Conservation (phyloP, 2,888 invertebrate species). For the Mellilla xanthometata region DNA sequence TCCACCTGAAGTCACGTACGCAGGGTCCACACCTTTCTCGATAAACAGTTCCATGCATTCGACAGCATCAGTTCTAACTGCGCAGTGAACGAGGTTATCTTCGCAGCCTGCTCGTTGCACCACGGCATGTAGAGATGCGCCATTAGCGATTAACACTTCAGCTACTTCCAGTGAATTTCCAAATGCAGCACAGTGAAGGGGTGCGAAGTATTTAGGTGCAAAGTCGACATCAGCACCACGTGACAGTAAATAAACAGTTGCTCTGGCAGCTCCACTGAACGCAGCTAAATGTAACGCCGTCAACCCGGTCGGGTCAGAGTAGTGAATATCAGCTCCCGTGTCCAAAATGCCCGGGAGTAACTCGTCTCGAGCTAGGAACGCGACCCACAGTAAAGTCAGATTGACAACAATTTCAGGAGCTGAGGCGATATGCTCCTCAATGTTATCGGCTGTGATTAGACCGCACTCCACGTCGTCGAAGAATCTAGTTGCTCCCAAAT, state of each 20-base stretch:
- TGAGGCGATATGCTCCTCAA: conserved; percentile 80
- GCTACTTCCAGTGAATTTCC: conserved; percentile 92
- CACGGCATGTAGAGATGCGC: conserved; percentile 87
- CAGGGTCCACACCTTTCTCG: conserved; percentile 88
- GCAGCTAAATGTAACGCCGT: conserved; percentile 89
- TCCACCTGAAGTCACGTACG: conserved; percentile 88
- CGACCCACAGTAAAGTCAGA: conserved; percentile 87
- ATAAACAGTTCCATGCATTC: conserved; percentile 91
- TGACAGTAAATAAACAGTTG: conserved; percentile 86
- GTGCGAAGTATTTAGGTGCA: conserved; percentile 88
- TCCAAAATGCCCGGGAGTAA: conserved; percentile 85
- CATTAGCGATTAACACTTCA: conserved; percentile 87
- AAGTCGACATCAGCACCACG: conserved; percentile 87
- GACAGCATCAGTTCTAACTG: conserved; percentile 90
- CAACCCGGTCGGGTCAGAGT: conserved; percentile 87
- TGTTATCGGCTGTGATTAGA: conserved; percentile 83
- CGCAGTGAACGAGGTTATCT: conserved; percentile 91
- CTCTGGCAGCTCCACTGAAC: conserved; percentile 88
- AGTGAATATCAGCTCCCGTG: conserved; percentile 87
- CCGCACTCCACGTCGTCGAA: conserved; percentile 90
- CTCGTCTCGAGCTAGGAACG: conserved; percentile 88
- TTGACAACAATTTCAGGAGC: conserved; percentile 88
- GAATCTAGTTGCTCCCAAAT: conserved; percentile 85
- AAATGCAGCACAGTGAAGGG: conserved; percentile 94
- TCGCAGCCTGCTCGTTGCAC: conserved; percentile 86